Evolutionary conservation across 2,797 vertebrate species (phyloP).

Genomic region (Cuniculus paca): DNA sequence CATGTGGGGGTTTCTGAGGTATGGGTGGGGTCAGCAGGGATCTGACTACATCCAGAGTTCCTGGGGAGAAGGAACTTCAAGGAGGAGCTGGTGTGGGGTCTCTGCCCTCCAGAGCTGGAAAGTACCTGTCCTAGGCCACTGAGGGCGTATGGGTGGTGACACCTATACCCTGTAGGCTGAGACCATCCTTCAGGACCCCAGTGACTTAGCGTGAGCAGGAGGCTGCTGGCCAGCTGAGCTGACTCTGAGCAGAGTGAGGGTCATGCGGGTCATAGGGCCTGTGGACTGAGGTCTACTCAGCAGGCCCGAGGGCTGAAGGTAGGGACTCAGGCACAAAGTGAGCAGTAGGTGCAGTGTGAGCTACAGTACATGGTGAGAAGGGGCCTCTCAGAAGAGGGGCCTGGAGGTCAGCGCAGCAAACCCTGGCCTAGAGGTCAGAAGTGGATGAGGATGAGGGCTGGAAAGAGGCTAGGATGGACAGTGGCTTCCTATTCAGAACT

Average conservation of each 20-base stretch:
- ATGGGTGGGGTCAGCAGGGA: neutral
- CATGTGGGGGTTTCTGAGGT: neutral
- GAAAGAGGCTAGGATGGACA: neutral
- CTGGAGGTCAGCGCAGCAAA: neutral
- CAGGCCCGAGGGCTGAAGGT: neutral
- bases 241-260: neutral
- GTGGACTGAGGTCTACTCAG: neutral
- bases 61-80: neutral
- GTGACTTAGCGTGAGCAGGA: neutral
- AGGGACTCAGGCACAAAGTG: neutral
- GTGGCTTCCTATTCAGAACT: neutral
- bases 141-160: neutral
- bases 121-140: neutral
- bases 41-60: slow-evolving; percentile 21
- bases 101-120: neutral
- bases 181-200: neutral
- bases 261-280: too few species aligned
- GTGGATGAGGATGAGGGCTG: neutral
- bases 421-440: neutral
- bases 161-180: neutral
- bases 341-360: neutral
- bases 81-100: neutral
- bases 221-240: neutral
- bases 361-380: neutral
- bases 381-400: neutral